phyloP scores from a whole-genome alignment of 37 sponge, comb jelly and placozoan genomes.

The Ianthella basta region DNA sequence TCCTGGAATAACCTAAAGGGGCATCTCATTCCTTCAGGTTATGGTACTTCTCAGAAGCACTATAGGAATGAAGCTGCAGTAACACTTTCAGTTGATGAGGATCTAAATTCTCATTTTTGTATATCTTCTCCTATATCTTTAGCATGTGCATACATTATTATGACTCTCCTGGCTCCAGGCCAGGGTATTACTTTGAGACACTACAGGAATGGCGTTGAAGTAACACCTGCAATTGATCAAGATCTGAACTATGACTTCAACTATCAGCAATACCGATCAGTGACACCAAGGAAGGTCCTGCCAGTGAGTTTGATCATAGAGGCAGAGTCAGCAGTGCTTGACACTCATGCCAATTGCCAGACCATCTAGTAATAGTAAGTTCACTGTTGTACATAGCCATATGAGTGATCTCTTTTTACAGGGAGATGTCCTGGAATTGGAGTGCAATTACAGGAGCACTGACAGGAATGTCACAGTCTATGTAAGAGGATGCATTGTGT shows the following conservation, averaged over 20 bases:
- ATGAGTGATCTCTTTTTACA: not conserved
- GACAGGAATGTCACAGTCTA: too few relatives aligned
- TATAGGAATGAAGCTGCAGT: too few relatives aligned
- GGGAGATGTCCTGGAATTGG: not conserved
- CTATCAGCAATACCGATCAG: conserved; percentile 47
- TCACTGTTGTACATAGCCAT: too few relatives aligned
- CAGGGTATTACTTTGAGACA: conserved; percentile 29
- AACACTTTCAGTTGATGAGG: too few relatives aligned
- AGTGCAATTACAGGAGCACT: not conserved
- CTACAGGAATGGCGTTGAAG: conserved; percentile 38
- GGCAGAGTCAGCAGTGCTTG: too few relatives aligned
- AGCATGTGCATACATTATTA: too few relatives aligned
- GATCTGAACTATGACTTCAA: conserved; percentile 76
- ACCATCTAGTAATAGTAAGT: too few relatives aligned
- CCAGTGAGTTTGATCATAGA: conserved; percentile 34
- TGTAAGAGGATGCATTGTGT: not conserved
- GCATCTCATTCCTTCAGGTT: too few relatives aligned
- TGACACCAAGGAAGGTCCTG: conserved; percentile 21
- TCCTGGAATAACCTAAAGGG: too few relatives aligned
- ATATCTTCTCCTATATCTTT: too few relatives aligned
- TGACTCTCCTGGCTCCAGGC: conserved; percentile 19
- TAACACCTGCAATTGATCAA: conserved; percentile 50
- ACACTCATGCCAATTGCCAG: not conserved
- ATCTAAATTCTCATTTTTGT: too few relatives aligned
- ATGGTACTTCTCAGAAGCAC: too few relatives aligned